A percentile compares a stretch with the other conserved stretches of the same genome.
Conservation (phyloP, 2,113 vertebrate species). For the Catharus minimus region DNA sequence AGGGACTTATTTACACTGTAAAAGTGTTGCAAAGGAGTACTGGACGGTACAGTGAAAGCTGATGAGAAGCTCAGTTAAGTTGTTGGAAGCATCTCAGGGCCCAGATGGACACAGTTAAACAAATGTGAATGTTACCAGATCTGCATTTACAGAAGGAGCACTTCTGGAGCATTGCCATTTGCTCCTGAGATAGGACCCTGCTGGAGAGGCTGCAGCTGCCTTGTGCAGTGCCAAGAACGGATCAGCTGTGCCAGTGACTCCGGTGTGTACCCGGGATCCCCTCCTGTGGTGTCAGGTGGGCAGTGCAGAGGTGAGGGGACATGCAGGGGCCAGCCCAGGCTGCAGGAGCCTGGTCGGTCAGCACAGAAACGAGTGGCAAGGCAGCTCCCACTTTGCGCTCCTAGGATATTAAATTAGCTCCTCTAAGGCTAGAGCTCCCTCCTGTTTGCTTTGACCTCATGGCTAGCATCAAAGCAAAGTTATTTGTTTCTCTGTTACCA, state of each 20-base stretch:
- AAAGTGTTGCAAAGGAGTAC: neutral
- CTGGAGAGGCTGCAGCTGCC: neutral
- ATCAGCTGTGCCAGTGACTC: fast-evolving
- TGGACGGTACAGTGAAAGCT: neutral
- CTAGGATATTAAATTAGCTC: neutral
- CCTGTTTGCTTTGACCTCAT: neutral
- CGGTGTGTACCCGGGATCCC: fast-evolving
- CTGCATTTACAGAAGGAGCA: neutral
- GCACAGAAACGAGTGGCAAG: neutral
- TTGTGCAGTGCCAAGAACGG: neutral
- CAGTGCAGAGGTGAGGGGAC: fast-evolving
- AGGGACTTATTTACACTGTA: neutral
- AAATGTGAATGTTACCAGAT: neutral
- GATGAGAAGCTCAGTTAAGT: neutral
- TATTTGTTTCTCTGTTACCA: neutral
- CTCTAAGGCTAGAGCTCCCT: neutral
- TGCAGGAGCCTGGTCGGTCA: neutral
- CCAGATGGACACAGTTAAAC: neutral
- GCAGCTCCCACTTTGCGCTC: neutral
- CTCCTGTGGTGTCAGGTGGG: fast-evolving
- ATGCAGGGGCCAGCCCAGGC: neutral
- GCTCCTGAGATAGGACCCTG: neutral
- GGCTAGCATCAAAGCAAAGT: neutral
- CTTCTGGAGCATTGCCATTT: neutral
- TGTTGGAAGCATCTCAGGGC: neutral